Conservation (phyloP, 2,888 invertebrate genomes). For the Ochropleura plecta region DNA sequence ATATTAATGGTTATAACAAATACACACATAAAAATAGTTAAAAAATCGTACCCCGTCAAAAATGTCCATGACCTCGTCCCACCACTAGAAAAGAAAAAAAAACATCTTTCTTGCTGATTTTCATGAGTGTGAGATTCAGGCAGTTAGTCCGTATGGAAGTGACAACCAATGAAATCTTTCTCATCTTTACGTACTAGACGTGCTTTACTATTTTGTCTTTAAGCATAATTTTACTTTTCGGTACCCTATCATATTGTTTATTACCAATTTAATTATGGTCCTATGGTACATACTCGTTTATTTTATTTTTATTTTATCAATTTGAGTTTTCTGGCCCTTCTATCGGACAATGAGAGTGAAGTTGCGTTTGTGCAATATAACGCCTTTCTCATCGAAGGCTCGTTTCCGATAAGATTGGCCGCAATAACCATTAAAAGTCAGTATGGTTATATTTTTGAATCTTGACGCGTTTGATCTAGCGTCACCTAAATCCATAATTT, state of each 20-base stretch:
- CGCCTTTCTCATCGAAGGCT: neutral
- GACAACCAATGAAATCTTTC: constrained; percentile 3
- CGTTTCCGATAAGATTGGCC: neutral
- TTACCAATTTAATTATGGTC: neutral
- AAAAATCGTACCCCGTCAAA: constrained; percentile 97
- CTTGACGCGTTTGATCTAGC: neutral
- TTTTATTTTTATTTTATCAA: neutral
- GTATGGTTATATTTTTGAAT: neutral
- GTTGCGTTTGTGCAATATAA: neutral
- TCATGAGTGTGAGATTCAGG: constrained; percentile 60
- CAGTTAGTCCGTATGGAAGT: constrained; percentile 51
- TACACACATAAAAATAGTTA: constrained; percentile 82
- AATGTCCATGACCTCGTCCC: constrained; percentile 99
- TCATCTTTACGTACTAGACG: constrained; percentile 19
- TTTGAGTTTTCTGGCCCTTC: neutral
- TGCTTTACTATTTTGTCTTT: neutral
- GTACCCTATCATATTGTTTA: neutral
- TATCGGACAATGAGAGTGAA: neutral
- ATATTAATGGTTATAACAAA: constrained; percentile 77
- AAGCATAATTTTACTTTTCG: neutral
- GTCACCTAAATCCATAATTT: too few relatives aligned
- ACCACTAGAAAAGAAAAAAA: constrained; percentile 96
- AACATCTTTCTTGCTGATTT: constrained; percentile 75
- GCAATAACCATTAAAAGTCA: neutral
- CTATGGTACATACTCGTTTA: neutral